Percentiles rank a stretch among this genome's conserved stretches.
These are phyloP conservation scores for Parazoanthus darwini DNA, from an alignment of 92 coral and sea anemone species.

Conservation along the genomic window DNA sequence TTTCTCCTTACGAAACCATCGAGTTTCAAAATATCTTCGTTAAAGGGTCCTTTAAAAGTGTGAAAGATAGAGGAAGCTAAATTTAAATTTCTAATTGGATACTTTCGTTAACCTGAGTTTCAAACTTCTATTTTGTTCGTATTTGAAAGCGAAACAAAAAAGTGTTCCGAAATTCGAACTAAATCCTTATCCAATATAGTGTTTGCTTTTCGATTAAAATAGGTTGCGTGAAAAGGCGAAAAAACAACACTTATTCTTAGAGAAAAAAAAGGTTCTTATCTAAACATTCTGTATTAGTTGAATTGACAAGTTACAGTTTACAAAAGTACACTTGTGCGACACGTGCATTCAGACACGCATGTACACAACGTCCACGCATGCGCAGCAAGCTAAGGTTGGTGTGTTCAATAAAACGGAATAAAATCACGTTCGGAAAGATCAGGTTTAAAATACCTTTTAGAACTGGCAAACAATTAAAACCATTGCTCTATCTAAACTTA, in stretches of 20 bases:
- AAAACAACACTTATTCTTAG: background rate
- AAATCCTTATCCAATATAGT: background rate
- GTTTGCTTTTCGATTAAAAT: background rate
- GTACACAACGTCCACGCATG: background rate
- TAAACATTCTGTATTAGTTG: background rate
- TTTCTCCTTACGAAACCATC: background rate
- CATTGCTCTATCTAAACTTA: too few relatives aligned
- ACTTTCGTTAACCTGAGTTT: too few relatives aligned
- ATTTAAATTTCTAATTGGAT: background rate
- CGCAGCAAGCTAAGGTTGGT: too few relatives aligned
- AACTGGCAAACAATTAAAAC: too few relatives aligned
- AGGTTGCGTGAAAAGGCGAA: background rate
- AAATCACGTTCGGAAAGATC: too few relatives aligned
- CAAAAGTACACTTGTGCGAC: background rate
- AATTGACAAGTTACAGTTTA: background rate
- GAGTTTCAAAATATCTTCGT: background rate
- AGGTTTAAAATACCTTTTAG: too few relatives aligned
- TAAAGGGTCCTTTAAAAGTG: too few relatives aligned
- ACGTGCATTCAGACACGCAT: background rate
- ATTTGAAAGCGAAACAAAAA: too few relatives aligned
- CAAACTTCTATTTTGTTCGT: background rate
- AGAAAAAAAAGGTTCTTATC: background rate
- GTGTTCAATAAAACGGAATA: too few relatives aligned
- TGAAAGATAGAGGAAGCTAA: background rate
- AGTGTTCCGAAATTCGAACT: too few relatives aligned